phyloP scores from a whole-genome alignment of 1,140 invertebrate genomes.

The Archivesica marissinica region DNA sequence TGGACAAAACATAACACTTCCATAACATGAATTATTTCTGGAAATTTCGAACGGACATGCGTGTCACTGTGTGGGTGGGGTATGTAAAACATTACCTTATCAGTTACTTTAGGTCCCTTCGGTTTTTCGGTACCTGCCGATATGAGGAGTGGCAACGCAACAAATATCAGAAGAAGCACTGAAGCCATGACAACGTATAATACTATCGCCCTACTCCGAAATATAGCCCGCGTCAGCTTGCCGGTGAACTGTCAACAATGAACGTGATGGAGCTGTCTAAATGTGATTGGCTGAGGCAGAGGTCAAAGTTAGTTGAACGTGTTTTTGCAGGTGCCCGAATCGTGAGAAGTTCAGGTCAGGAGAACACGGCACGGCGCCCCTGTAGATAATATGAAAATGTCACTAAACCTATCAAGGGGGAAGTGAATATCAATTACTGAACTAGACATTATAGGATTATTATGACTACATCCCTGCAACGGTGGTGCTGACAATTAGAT shows the following conservation, averaged over 20 bases:
- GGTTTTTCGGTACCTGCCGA: constrained; percentile 57
- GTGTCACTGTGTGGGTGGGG: constrained; percentile 1
- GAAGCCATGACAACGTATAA: constrained; percentile 9
- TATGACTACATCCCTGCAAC: too few species aligned
- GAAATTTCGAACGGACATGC: not conserved
- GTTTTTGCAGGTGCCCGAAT: too few species aligned
- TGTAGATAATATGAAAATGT: too few species aligned
- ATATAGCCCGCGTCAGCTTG: constrained; percentile 22
- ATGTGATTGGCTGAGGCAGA: constrained; percentile 50
- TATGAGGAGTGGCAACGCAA: constrained; percentile 26
- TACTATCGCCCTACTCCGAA: not conserved
- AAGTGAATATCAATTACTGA: too few species aligned
- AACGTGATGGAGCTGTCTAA: not conserved
- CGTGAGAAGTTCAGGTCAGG: too few species aligned
- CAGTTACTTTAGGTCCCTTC: constrained; percentile 90
- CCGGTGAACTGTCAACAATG: constrained; percentile 9
- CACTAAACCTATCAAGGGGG: too few species aligned
- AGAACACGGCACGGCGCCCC: too few species aligned
- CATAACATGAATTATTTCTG: not conserved
- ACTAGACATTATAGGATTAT: too few species aligned
- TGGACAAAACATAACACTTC: not conserved
- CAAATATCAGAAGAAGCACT: constrained; percentile 4
- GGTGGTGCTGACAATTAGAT: too few species aligned
- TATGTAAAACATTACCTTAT: constrained; percentile 86
- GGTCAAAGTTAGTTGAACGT: too few species aligned